phyloP scores from a whole-genome alignment of 2,113 vertebrate species.

The Natator depressus region DNA sequence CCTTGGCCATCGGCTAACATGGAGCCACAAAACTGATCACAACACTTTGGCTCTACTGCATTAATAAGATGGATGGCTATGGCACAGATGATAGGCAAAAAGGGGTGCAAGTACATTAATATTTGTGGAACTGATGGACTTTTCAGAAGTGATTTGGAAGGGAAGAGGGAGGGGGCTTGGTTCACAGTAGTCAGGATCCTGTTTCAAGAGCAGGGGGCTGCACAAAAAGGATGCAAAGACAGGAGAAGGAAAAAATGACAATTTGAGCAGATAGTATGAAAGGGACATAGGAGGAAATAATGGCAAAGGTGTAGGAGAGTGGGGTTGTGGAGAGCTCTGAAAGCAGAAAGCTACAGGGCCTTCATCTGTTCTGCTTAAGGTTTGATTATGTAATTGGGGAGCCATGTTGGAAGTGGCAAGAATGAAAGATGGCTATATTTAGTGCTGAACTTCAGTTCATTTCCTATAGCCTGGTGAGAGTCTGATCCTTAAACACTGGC shows the following conservation, averaged over 20 bases:
- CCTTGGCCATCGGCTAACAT: no score
- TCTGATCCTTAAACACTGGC: slow-evolving; percentile 27
- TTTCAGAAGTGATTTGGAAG: background rate
- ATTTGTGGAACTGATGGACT: background rate
- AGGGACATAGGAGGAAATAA: slow-evolving; percentile 3
- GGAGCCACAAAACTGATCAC: background rate
- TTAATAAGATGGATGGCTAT: background rate
- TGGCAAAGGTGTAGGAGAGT: background rate
- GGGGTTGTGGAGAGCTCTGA: background rate
- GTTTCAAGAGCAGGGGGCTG: background rate
- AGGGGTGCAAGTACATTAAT: background rate
- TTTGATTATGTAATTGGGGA: slow-evolving; percentile 46
- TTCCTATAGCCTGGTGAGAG: slow-evolving; percentile 44
- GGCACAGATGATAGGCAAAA: background rate
- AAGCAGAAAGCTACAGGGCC: slow-evolving; percentile 10
- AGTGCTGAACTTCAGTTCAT: slow-evolving; percentile 35
- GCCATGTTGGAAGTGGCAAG: slow-evolving; percentile 29
- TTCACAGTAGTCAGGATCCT: background rate
- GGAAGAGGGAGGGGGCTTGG: background rate
- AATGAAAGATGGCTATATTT: slow-evolving; percentile 60
- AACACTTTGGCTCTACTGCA: background rate
- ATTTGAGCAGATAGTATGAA: background rate
- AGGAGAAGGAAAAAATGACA: accelerated
- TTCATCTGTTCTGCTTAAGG: background rate
- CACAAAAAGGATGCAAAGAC: background rate